Evolutionary conservation across 2,113 vertebrate genomes (phyloP), one percentile per base, ranked within the genome.

Genomic region (Burhinus oedicnemus): DNA sequence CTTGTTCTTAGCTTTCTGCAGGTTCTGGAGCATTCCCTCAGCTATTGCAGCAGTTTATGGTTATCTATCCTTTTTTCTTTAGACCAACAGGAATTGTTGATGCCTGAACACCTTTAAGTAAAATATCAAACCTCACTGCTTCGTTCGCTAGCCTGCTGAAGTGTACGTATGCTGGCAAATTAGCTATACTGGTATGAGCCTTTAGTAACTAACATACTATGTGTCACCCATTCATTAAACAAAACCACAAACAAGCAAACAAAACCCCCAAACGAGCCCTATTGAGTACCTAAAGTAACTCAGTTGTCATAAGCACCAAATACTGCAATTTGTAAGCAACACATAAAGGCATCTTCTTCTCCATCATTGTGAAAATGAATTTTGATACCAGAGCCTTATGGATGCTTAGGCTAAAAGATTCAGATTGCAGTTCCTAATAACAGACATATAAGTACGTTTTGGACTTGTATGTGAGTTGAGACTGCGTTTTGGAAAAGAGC

Each of bases 1-100:
- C 95, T 90, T 91, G 57, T 88, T 95, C 34, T 93, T 45, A 80
- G 29, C 38, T 95, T 92, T 93, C 65, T 94, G 76, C 85, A 92
- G 47, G 27, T 90, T 89, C 34, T 72, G 57, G 51, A 44, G 8
- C 86, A 82, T 94, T 93, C 57, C 45, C n/a, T 78, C n/a, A 65
- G 57, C 29, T 90, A 23, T n/a, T 55, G 27, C 34, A 74, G 62
- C 54, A 54, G 7, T 77, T 89, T 57, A 40, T 64, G 34, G 60
- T 76, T 91, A 77, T 76, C 65, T 57, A 11, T 89, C 12, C 51
- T 84, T 82, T 93, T 68, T 66, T 14, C 68, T 84, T 68, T 75
- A 51, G 69, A 93, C 26, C 44, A 90, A 26, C 23, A 72, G 26
- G 49, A 66, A 68, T 18, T 76, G 42, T 38, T 92, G 64, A n/a